phyloP scores from a whole-genome alignment of 2,797 vertebrate genomes.

The Poecilia wingei region DNA sequence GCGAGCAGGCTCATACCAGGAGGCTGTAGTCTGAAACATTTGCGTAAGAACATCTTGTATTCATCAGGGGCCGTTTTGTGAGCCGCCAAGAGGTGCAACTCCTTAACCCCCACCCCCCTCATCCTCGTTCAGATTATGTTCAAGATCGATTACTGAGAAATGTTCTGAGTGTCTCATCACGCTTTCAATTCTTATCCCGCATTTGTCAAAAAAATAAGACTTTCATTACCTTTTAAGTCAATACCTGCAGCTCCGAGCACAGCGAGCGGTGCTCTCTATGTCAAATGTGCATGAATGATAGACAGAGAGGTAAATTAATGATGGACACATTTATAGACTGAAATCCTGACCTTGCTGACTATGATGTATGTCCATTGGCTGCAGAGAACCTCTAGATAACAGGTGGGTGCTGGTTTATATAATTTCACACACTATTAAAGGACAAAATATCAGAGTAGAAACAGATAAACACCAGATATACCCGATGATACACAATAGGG shows the following conservation, averaged over 20 bases:
- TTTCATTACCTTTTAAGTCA: conserved; percentile 53
- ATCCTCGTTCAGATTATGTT: conserved; percentile 32
- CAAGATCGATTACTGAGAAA: conserved; percentile 40
- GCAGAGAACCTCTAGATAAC: conserved; percentile 51
- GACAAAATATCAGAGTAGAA: conserved; percentile 35
- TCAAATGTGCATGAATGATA: conserved; percentile 64
- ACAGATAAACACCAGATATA: conserved; percentile 1
- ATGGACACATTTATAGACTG: conserved; percentile 74
- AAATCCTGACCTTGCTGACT: conserved; percentile 66
- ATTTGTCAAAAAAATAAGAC: conserved; percentile 58
- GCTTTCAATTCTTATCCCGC: conserved; percentile 50
- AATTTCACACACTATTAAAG: conserved; percentile 55
- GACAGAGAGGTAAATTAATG: conserved; percentile 73
- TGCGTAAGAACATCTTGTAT: conserved; percentile 40
- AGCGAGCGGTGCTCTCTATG: conserved; percentile 29
- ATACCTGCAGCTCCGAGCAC: conserved; percentile 42
- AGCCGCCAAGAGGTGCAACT: conserved; percentile 31
- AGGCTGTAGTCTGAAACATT: conserved; percentile 49
- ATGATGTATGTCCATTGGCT: conserved; percentile 73
- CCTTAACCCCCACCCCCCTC: background rate
- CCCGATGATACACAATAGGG: conserved; percentile 25
- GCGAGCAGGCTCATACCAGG: conserved; percentile 25
- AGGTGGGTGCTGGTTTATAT: conserved; percentile 68
- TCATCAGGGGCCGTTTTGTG: conserved; percentile 26
- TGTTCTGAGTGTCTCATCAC: conserved; percentile 30